A percentile compares a stretch with the other conserved stretches of the same genome.
These are phyloP conservation scores for Procambarus virginalis DNA, from an alignment of 1,140 invertebrate species.

Conservation along the genomic window DNA sequence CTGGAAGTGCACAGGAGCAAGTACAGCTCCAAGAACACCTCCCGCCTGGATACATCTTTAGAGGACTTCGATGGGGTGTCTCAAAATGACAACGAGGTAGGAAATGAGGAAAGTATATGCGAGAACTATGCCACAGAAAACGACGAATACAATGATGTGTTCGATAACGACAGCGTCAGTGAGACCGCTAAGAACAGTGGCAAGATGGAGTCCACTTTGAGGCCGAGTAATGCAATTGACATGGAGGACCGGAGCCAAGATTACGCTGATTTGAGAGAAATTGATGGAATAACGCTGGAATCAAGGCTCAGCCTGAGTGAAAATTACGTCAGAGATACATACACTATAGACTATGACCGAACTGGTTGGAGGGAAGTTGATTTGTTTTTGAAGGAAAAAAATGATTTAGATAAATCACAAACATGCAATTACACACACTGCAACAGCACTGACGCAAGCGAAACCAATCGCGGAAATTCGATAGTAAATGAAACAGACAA, in stretches of 20 bases:
- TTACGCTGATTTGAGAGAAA: background rate
- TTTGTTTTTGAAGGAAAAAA: slow-evolving; percentile 32
- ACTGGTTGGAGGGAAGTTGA: slow-evolving; percentile 39
- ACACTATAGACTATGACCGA: slow-evolving; percentile 20
- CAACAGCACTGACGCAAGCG: background rate
- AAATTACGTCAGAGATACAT: slow-evolving; percentile 33
- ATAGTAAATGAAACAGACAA: background rate
- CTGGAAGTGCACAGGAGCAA: slow-evolving; percentile 28
- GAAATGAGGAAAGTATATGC: background rate
- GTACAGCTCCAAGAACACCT: background rate
- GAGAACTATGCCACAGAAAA: background rate
- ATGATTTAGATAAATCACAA: background rate
- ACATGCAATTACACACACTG: background rate
- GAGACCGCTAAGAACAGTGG: slow-evolving; percentile 50
- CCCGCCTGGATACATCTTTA: background rate
- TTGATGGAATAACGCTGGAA: background rate
- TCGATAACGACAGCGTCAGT: background rate
- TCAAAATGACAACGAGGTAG: background rate
- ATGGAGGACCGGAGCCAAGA: background rate
- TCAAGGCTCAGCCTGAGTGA: slow-evolving; percentile 1
- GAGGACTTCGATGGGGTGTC: slow-evolving; percentile 17
- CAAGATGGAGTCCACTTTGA: slow-evolving; percentile 55
- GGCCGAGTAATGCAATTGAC: slow-evolving; percentile 20
- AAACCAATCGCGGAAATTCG: background rate
- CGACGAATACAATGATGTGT: background rate